Percentiles rank a stretch among this genome's conserved stretches.
These are phyloP conservation scores for Celastrina argiolus DNA, from an alignment of 2,888 invertebrate species.

Conservation along the genomic window DNA sequence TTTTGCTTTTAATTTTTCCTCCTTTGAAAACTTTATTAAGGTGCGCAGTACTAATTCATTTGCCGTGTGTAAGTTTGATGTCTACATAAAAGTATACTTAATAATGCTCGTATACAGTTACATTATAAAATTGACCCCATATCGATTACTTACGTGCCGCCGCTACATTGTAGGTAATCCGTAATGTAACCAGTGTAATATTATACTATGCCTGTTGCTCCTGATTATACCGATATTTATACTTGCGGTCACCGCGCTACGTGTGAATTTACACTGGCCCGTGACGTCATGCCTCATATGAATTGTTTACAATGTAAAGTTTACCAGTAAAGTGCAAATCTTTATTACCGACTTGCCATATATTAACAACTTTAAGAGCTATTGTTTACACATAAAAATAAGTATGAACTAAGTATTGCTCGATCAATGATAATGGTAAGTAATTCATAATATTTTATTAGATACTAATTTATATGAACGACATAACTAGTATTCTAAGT, in stretches of 20 bases:
- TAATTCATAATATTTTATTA: not conserved
- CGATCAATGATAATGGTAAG: not conserved
- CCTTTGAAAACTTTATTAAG: not conserved
- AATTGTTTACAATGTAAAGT: not conserved
- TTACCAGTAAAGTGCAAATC: not conserved
- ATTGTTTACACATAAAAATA: not conserved
- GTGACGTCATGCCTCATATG: not conserved
- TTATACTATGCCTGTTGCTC: not conserved
- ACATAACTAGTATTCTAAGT: not conserved
- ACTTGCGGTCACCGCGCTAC: not conserved
- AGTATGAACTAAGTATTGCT: not conserved
- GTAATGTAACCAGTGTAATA: not conserved
- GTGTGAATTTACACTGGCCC: not conserved
- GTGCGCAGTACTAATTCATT: too few relatives aligned
- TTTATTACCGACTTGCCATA: not conserved
- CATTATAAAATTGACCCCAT: too few relatives aligned
- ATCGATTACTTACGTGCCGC: too few relatives aligned
- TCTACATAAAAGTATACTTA: too few relatives aligned
- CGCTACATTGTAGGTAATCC: not conserved
- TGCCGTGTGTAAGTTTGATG: too few relatives aligned
- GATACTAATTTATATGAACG: not conserved
- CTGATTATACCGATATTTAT: not conserved
- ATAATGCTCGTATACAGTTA: too few relatives aligned
- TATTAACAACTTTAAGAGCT: not conserved
- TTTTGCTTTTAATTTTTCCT: constrained; percentile 30